These are phyloP conservation scores for Ectobius pallidus DNA, from an alignment of 2,888 invertebrate genomes.

Conservation along the genomic window DNA sequence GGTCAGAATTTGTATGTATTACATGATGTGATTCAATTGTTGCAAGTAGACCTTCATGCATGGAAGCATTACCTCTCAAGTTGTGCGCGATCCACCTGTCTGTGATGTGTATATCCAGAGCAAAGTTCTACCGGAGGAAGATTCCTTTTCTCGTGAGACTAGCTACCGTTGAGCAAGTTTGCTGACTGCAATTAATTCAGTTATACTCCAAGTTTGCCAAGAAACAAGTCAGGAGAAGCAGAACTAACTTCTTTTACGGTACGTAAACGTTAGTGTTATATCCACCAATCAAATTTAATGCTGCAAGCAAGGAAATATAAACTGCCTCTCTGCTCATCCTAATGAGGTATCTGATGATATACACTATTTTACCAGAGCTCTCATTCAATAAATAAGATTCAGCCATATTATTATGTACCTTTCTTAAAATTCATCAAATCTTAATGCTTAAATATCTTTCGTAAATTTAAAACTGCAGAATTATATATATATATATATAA, in stretches of 20 bases:
- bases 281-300: slow-evolving; percentile 17
- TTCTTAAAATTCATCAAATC: too few species aligned
- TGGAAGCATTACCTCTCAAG: background rate
- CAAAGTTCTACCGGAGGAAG: background rate
- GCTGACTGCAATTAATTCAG: slow-evolving; percentile 21
- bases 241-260: slow-evolving; percentile 9
- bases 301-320: background rate
- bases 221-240: slow-evolving; percentile 3
- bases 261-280: slow-evolving; percentile 5
- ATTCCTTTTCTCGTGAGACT: background rate
- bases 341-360: too few species aligned
- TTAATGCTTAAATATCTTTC: too few species aligned
- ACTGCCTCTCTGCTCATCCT: too few species aligned
- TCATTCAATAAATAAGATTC: too few species aligned
- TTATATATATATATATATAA: too few species aligned
- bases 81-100: background rate
- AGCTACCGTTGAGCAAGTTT: slow-evolving; percentile 3
- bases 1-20: too few species aligned
- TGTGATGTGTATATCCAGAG: background rate
- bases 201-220: background rate
- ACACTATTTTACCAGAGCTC: too few species aligned
- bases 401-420: too few species aligned
- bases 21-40: too few species aligned
- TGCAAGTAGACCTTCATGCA: background rate
- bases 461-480: too few species aligned